Evolutionary conservation across 2,888 invertebrate species (phyloP).

Genomic region (Steinernema scapterisci): DNA sequence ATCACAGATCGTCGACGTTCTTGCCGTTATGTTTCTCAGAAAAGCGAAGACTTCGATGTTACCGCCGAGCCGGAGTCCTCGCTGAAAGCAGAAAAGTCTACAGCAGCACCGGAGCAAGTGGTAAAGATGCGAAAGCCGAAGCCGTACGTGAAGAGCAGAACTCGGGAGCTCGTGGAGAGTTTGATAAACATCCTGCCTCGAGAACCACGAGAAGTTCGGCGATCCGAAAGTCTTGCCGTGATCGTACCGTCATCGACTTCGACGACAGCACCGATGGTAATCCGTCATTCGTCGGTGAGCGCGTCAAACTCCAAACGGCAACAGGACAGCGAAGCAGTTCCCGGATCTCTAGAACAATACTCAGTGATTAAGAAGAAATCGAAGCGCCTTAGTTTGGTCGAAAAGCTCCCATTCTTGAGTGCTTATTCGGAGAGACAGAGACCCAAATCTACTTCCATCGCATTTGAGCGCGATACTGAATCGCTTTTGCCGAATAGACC

Average conservation of each 20-base stretch:
- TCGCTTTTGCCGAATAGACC: background rate
- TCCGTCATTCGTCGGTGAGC: background rate
- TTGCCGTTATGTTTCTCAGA: constrained; percentile 10
- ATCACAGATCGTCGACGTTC: constrained; percentile 22
- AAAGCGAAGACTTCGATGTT: background rate
- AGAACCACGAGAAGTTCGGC: constrained; percentile 23
- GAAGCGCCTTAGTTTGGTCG: constrained; percentile 2
- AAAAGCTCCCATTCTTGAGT: constrained; percentile 8
- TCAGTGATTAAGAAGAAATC: constrained; percentile 23
- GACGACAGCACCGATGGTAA: constrained; percentile 35
- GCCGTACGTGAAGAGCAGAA: constrained; percentile 30
- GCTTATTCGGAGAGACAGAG: constrained; percentile 16
- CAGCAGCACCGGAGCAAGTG: background rate
- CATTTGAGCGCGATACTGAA: background rate
- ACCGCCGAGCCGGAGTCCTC: background rate
- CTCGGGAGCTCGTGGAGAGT: constrained; percentile 31
- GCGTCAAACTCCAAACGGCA: background rate
- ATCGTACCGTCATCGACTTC: constrained; percentile 34
- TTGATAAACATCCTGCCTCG: constrained; percentile 3
- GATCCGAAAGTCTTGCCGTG: constrained; percentile 32
- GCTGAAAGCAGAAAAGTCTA: background rate
- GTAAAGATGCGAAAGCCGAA: constrained; percentile 17
- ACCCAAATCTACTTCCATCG: background rate
- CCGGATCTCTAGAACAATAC: background rate
- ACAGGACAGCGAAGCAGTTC: background rate